Evolutionary conservation across 1,140 invertebrate species (phyloP).

Genomic region (Pseudobourletiella spinata): DNA sequence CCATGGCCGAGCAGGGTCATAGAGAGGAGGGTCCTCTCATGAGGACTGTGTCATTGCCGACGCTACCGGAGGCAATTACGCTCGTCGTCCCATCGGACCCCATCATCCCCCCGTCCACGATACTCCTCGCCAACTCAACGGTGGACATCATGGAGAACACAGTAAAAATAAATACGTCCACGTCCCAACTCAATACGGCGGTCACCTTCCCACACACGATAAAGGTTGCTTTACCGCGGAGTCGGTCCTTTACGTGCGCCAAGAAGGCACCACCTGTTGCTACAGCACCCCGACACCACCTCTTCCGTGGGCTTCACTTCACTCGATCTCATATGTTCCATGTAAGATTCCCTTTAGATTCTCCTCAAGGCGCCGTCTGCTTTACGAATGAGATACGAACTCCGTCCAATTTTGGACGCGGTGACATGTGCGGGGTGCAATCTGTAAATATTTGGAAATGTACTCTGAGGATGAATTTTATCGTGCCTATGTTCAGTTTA

Average conservation of each 20-base stretch:
- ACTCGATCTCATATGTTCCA: conserved; percentile 30
- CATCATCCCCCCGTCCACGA: conserved; percentile 5
- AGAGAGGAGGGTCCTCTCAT: not conserved
- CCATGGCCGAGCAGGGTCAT: not conserved
- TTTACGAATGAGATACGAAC: no score
- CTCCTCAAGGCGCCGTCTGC: no score
- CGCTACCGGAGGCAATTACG: conserved; percentile 17
- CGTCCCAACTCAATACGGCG: conserved; percentile 8
- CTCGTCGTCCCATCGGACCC: conserved; percentile 27
- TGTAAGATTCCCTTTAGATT: conserved; percentile 19
- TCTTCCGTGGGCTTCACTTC: conserved; percentile 33
- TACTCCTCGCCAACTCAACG: conserved; percentile 15
- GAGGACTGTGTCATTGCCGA: conserved; percentile 26
- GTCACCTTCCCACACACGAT: conserved; percentile 15
- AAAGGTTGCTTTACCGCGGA: conserved; percentile 12
- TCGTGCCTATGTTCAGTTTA: no score
- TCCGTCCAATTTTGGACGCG: no score
- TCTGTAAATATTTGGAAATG: no score
- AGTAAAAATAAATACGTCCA: not conserved
- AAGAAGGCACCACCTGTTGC: conserved; percentile 4
- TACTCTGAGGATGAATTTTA: no score
- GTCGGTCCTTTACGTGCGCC: conserved; percentile 14
- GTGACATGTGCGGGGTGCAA: no score
- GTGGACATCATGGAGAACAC: conserved; percentile 15
- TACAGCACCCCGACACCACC: not conserved